A percentile compares a stretch with the other conserved stretches of the same genome.
phyloP scores from a whole-genome alignment of 2,797 vertebrate species.

The Glyptemys insculpta region DNA sequence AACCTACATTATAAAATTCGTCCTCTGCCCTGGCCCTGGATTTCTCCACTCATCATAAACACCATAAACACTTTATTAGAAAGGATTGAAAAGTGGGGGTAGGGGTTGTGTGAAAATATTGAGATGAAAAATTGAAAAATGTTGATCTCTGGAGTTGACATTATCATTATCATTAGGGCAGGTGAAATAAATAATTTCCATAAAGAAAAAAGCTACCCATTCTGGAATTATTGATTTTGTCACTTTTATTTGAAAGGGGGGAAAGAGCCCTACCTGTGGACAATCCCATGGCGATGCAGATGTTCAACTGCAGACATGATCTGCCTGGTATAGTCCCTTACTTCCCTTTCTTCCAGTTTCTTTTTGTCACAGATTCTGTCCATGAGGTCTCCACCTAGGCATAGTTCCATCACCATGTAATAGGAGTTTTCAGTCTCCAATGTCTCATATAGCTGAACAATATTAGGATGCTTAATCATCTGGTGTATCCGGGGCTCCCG shows the following conservation, averaged over 20 bases:
- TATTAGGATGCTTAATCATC: conserved; percentile 88
- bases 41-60: not conserved
- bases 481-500: conserved; percentile 87
- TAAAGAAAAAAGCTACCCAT: not conserved
- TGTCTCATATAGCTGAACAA: conserved; percentile 87
- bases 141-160: not conserved
- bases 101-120: not conserved
- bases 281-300: conserved; percentile 85
- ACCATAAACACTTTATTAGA: not conserved
- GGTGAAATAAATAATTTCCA: not conserved
- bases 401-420: conserved; percentile 91
- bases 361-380: conserved; percentile 88
- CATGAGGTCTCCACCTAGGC: conserved; percentile 88
- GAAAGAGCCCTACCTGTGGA: conserved; percentile 83
- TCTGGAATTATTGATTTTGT: not conserved
- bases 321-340: conserved; percentile 86
- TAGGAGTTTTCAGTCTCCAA: conserved; percentile 90
- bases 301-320: conserved; percentile 87
- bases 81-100: not conserved
- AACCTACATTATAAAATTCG: not conserved
- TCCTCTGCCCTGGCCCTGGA: not conserved
- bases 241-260: not conserved
- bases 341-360: conserved; percentile 86
- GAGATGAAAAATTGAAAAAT: not conserved
- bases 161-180: not conserved